Base-by-base conservation (phyloP, 2,797 vertebrate genomes). In the Eospalax fontanierii region DNA sequence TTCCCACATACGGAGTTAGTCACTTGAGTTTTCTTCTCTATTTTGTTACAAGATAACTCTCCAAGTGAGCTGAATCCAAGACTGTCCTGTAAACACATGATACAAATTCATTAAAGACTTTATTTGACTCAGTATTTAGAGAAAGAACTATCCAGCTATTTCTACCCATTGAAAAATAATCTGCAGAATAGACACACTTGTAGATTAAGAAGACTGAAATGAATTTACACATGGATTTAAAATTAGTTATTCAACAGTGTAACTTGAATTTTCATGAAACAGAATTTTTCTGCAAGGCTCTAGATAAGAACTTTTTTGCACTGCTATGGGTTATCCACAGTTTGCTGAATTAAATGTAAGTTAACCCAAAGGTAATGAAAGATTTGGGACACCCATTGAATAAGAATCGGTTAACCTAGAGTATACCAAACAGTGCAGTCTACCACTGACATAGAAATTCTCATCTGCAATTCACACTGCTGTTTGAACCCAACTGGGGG, bases 331-430 rank as follows among this genome's bases (percentile, higher is more conserved):
- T 78, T 81, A 70, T 79, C 73, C 86, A 57, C 12, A 89, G 93
- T 92, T 91, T 89, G 81, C 57, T 30, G 86, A 89, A 90, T n/a
- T 87, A n/a, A n/a, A n/a, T n/a, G 30, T 40, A 78, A 89, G 96
- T 87, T 43, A 81, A 46, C 57, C 86, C 26, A 78, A 84, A 89
- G n/a, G 63, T 54, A 68, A 91, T 57, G 73, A 94, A 89, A 93
- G 21, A 10, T 61, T 1, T 50, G 84, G n/a, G 74, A 65, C 59
- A 14, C 40, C n/a, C 10, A 35, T 4, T n/a, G 24, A 87, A 84
- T 92, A 75, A 73, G 63, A 91, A 50, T 88, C 24, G 19, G 18
- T 38, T 76, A 68, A 81, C 38, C 57, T 19, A 46, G 92, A 5
- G 33, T 84, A 30, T 21, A 54, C 26, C 61, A 84, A 78, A 81